Evolutionary conservation across 1,140 invertebrate genomes (phyloP).

Genomic region (Cydia strobilella): DNA sequence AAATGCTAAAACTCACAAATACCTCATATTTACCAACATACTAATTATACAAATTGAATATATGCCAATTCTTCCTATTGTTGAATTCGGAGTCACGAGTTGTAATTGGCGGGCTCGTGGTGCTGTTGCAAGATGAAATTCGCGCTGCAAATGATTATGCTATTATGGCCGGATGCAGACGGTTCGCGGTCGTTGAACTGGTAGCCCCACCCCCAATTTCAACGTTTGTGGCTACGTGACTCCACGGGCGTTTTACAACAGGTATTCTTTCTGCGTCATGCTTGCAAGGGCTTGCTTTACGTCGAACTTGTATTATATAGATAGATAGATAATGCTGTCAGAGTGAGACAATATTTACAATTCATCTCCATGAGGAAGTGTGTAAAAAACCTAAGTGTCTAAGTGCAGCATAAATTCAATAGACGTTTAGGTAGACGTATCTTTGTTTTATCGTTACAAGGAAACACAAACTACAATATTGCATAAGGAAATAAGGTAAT

Average conservation of each 20-base stretch:
- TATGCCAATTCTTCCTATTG: background rate
- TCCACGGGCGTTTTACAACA: constrained; percentile 47
- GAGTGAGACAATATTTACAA: constrained; percentile 21
- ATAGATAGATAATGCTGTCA: constrained; percentile 1
- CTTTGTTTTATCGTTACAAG: constrained; percentile 16
- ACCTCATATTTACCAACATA: constrained; percentile 1
- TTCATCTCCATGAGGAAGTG: constrained; percentile 18
- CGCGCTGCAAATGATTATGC: constrained; percentile 61
- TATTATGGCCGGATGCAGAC: constrained; percentile 60
- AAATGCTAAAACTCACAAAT: background rate
- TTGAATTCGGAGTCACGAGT: background rate
- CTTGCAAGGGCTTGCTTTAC: background rate
- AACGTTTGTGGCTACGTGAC: constrained; percentile 58
- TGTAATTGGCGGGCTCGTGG: constrained; percentile 5
- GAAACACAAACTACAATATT: background rate
- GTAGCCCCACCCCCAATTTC: constrained; percentile 54
- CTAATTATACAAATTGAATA: constrained; percentile 10
- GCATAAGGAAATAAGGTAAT: background rate
- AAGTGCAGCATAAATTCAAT: constrained; percentile 22
- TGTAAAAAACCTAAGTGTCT: background rate
- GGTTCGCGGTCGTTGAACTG: constrained; percentile 54
- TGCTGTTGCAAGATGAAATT: constrained; percentile 45
- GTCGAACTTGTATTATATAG: background rate
- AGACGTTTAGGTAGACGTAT: constrained; percentile 18
- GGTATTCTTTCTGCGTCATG: constrained; percentile 10